Conservation (phyloP, 1,140 invertebrate genomes). For the Microplitis mediator region DNA sequence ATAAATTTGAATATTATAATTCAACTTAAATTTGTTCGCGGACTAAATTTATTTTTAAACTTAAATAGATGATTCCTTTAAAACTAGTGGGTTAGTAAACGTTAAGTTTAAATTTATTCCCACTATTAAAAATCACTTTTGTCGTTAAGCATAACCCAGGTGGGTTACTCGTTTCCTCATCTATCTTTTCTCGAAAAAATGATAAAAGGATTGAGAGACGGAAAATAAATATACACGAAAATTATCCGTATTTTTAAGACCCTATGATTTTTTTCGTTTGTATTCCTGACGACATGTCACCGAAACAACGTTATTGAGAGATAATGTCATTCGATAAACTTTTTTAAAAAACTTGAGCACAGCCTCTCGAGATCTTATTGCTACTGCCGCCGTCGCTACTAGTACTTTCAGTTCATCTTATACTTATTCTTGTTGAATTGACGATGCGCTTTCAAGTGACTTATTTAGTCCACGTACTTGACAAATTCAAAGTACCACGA, state of each 20-base stretch:
- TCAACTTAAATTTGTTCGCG: too few relatives aligned
- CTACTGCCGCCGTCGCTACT: background rate
- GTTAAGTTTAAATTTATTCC: slow-evolving; percentile 14
- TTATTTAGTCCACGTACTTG: background rate
- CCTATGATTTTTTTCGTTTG: background rate
- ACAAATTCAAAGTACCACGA: background rate
- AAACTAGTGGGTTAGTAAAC: too few relatives aligned
- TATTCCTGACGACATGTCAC: background rate
- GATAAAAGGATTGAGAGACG: background rate
- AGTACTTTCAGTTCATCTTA: too few relatives aligned
- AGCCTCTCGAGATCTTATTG: background rate
- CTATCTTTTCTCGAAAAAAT: too few relatives aligned
- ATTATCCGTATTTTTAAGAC: background rate
- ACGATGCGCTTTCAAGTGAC: background rate
- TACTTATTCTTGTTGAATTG: background rate
- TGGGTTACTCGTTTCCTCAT: too few relatives aligned
- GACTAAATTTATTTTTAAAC: too few relatives aligned
- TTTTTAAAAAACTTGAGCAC: background rate
- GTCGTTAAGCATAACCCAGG: background rate
- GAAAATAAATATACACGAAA: background rate
- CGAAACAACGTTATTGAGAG: slow-evolving; percentile 11
- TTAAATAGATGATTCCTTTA: too few relatives aligned
- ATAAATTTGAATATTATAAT: too few relatives aligned
- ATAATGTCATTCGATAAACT: slow-evolving; percentile 7
- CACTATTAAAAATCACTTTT: slow-evolving; percentile 20